phyloP scores from a whole-genome alignment of 2,797 vertebrate genomes.

The Pristis pectinata region DNA sequence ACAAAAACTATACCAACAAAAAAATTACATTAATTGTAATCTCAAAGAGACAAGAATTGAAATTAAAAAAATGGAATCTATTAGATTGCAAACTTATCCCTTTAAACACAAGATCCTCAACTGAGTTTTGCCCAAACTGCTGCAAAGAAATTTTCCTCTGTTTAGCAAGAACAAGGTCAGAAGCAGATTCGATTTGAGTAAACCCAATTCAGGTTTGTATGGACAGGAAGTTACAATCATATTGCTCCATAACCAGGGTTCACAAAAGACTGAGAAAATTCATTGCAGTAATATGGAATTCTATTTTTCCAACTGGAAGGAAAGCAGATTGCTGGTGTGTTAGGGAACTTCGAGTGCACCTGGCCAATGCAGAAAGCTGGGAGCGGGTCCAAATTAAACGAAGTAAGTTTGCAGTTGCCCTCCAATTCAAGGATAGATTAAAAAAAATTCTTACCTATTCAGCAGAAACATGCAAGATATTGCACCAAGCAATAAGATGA shows the following conservation, averaged over 20 bases:
- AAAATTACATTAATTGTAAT: background rate
- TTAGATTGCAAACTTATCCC: background rate
- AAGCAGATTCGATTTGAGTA: background rate
- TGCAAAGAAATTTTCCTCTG: background rate
- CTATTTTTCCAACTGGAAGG: background rate
- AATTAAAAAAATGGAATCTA: background rate
- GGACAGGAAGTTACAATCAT: background rate
- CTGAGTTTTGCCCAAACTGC: background rate
- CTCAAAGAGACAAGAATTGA: background rate
- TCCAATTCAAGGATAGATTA: background rate
- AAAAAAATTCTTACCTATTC: slow-evolving; percentile 67
- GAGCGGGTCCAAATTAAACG: background rate
- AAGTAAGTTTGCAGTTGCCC: background rate
- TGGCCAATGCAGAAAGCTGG: background rate
- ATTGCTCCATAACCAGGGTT: background rate
- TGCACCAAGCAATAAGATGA: slow-evolving; percentile 88
- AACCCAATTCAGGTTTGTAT: background rate
- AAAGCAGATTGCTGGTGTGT: background rate
- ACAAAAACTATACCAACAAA: background rate
- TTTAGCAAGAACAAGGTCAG: background rate
- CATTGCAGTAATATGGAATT: background rate
- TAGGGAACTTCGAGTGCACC: background rate
- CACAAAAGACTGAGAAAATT: background rate
- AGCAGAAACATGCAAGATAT: slow-evolving; percentile 86
- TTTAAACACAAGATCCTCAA: background rate